Base-by-base conservation (phyloP, 2,113 vertebrate species). In the Holacanthus passer region DNA sequence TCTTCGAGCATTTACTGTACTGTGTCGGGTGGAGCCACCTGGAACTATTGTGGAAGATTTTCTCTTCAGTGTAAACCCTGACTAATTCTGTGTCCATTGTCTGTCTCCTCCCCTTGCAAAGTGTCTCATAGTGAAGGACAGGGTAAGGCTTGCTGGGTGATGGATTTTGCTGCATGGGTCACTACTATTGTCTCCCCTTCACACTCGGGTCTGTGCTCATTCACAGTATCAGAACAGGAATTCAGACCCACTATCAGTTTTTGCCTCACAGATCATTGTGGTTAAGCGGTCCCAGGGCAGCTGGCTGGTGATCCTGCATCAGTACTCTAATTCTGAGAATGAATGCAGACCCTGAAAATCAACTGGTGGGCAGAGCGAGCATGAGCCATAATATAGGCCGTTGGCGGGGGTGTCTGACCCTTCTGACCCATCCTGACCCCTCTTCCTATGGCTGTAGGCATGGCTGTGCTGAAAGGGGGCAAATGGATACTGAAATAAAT, bases 111-210 rank as follows among this genome's bases (percentile, higher is more conserved):
- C 92, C 80, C 82, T 83, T 94, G 88, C 93, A 87, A 95, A 95
- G 95, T 95, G 94, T 95, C 89, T 94, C 94, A 94, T 95, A 94
- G 94, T 92, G 91, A 95, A 95, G 91, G 94, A 95, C 90, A 95
- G 95, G 95, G 95, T 95, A 96, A 95, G 95, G 84, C 81, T 81
- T 90, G 75, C 78, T 94, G 86, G 89, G 88, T 89, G 81, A 90
- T 89, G 88, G 84, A 70, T 91, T 85, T 91, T 90, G 84, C 79
- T 95, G 95, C 95, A 95, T 95, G 95, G 91, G 75, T 91, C 87
- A 84, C 92, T 66, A 58, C 63, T 88, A 19, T 74, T 87, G 81
- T 87, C 75, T 64, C 76, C 56, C 79, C 83, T 58, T 74, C 82
- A 82, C 85, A 31, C 74, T 31, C 3, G 83, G 87, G 87, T 90